Evolutionary conservation across 1,140 invertebrate species (phyloP).

Genomic region (Parasteatoda tepidariorum): DNA sequence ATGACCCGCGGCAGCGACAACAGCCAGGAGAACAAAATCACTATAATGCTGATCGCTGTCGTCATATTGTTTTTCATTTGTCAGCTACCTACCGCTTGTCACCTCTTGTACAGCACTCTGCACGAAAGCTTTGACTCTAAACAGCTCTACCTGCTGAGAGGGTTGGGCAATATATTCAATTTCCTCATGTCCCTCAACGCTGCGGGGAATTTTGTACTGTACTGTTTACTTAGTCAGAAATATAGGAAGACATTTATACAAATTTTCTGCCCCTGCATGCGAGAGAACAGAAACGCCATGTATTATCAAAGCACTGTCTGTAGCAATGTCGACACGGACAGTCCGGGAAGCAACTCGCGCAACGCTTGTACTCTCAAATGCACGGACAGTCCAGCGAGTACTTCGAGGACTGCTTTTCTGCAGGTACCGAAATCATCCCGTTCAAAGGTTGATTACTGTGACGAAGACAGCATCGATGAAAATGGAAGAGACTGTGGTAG

Average conservation of each 20-base stretch:
- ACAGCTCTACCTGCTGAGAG: conserved; percentile 68
- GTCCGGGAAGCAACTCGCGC: conserved; percentile 36
- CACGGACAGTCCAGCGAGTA: not conserved
- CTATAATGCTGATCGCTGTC: conserved; percentile 80
- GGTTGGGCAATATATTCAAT: conserved; percentile 80
- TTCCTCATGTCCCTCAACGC: conserved; percentile 79
- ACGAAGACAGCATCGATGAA: conserved; percentile 17
- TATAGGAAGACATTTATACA: conserved; percentile 79
- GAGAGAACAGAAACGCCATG: conserved; percentile 23
- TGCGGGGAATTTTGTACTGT: conserved; percentile 80
- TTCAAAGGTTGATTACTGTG: conserved; percentile 34
- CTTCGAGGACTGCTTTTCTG: conserved; percentile 17
- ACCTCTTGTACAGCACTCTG: conserved; percentile 71
- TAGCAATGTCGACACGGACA: conserved; percentile 52
- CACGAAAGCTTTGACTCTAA: conserved; percentile 66
- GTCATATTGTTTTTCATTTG: conserved; percentile 81
- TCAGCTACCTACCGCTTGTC: conserved; percentile 76
- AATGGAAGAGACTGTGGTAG: not conserved
- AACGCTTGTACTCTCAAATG: not conserved
- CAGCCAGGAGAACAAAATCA: conserved; percentile 79
- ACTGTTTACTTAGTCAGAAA: conserved; percentile 81
- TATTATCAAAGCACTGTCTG: conserved; percentile 53
- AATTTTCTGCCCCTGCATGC: conserved; percentile 73
- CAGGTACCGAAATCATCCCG: conserved; percentile 31
- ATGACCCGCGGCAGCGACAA: conserved; percentile 70